Percentiles rank a stretch among this genome's conserved stretches.
Evolutionary conservation across 2,888 invertebrate species (phyloP).

Genomic region (Dasypolia templi): DNA sequence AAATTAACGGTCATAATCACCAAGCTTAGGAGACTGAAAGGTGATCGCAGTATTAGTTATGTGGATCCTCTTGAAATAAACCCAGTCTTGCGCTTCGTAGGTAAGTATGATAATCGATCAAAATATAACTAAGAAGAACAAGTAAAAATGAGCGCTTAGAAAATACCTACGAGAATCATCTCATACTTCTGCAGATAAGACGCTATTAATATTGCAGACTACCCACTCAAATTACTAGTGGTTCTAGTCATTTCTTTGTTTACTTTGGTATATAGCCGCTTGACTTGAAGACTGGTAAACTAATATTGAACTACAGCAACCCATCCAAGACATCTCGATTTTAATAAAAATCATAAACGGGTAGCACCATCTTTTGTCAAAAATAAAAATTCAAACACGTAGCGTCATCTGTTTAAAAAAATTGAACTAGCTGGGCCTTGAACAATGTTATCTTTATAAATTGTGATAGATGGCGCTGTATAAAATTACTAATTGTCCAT

Average conservation of each 20-base stretch:
- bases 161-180: background rate
- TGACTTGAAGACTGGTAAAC: background rate
- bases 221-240: background rate
- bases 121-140: background rate
- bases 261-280: background rate
- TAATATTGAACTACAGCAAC: background rate
- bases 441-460: background rate
- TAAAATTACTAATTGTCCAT: background rate
- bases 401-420: slow-evolving; percentile 12
- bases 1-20: background rate
- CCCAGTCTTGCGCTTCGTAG: background rate
- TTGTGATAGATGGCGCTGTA: slow-evolving; percentile 16
- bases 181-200: background rate
- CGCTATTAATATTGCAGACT: background rate
- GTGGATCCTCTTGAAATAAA: background rate
- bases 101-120: background rate
- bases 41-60: background rate
- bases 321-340: background rate
- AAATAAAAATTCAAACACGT: too few relatives aligned
- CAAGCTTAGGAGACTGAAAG: background rate
- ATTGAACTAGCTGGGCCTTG: background rate
- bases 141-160: background rate
- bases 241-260: background rate
- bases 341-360: background rate
- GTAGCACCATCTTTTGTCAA: background rate